Evolutionary conservation across 64 coral and sea anemone species (phyloP), one percentile per base, ranked within the genome.

Genomic region (Hydrozoanthus tunicans): DNA sequence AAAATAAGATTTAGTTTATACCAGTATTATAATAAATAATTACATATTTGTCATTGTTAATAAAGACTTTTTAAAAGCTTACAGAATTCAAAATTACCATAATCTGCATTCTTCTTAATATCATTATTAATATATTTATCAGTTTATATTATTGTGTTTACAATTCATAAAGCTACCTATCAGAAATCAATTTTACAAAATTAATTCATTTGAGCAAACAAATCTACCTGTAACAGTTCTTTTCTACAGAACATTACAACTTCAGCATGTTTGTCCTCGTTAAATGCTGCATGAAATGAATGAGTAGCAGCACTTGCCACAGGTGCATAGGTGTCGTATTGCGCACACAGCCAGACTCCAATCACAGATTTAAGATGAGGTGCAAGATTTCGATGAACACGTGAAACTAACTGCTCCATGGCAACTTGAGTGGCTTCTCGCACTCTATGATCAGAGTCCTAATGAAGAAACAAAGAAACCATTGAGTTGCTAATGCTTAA

Each of bases 401-500:
- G 90, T 55, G 77, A 72, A 20, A 98, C 93, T 62, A 98, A 69
- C 65, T 98, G 96, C n/a, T 95, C 86, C 96, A 98, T 98, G 55
- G 94, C 96, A 59, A 93, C 82, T 82, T 98, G 96, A 26, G 91
- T 98, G 4, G 91, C 96, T 95, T 98, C 96, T 60, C 96, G 78
- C 15, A 98, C 96, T 52, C 92, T 84, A n/a, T 98, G 92, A 90
- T 98, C 96, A 92, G 89, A 72, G 79, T 98, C 96, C 96, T 98
- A 25, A 12, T 27, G 23, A 27, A 13, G 43, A 25, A 62, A 51
- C 27, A 62, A 25, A 4, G 17, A 62, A 51, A 79, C 1, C 6
- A 13, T 57, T 57, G 6, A 6, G 6, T 17, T 54, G 6, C 55
- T 15, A 57, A 57, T 4, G 10, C 53, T 79, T 14, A n/a, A 69